Evolutionary conservation across 2,888 invertebrate genomes (phyloP), one percentile per base, ranked within the genome.

Genomic region (Cantharis nigra): DNA sequence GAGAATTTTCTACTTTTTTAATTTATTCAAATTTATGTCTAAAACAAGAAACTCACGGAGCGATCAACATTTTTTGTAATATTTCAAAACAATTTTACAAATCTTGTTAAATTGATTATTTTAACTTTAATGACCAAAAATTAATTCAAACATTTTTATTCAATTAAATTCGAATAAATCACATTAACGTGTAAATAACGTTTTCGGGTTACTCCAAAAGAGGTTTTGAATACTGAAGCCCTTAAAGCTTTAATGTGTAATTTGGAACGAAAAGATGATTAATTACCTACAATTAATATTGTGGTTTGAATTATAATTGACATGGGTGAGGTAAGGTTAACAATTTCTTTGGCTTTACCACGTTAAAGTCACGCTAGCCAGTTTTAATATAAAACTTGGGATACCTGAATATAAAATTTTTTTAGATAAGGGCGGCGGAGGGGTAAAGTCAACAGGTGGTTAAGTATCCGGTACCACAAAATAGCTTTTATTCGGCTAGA

Each of bases 381-480:
- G 26, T 67, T 67, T 67, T 67, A 49, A 67, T 67, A 67, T 67
- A 73, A 71, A 70, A 49, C 7, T 20, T 74, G 30, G 49, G 69
- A 62, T 78, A 78, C 78, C 78, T 78, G 78, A 28, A 18, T 26
- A 67, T 72, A 75, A 63, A 78, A 77, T 64, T 74, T 28, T 16
- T 74, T 74, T 64, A 75, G 78, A 78, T 78, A 78, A 78, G 78
- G 75, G 77, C 74, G 72, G 72, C 69, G 69, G 65, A 72, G 49
- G 49, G 49, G 49, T 49, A 49, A 49, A 49, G 78, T 69, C 71
- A 78, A 78, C 78, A 78, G 74, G 75, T 78, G 78, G 71, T 65
- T 64, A 28, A 69, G 65, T 72, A 70, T 78, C 78, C 78, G 74
- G 78, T 74, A 72, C 11, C n/a, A n/a, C 26, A 26, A 26, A 23